A percentile compares a stretch with the other conserved stretches of the same genome.
Evolutionary conservation across 2,797 vertebrate genomes (phyloP).

Genomic region (Sylvia borin): DNA sequence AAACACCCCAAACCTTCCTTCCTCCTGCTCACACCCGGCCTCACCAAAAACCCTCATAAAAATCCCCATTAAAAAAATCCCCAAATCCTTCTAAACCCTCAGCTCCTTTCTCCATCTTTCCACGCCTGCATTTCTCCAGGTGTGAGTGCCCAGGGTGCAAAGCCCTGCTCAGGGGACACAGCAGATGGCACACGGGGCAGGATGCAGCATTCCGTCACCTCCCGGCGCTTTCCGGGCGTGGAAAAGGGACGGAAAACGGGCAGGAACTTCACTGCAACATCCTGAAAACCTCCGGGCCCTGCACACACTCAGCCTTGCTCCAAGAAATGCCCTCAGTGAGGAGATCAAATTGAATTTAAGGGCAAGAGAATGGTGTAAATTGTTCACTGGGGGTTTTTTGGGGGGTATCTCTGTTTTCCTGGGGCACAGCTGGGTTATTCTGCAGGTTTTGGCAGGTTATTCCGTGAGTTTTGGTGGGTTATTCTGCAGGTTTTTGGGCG

Average conservation of each 20-base stretch:
- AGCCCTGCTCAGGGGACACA: neutral
- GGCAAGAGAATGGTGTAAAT: neutral
- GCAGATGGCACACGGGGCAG: neutral
- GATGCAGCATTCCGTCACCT: neutral
- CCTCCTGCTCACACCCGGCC: neutral
- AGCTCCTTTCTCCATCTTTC: neutral
- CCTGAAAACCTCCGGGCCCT: neutral
- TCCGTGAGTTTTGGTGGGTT: neutral
- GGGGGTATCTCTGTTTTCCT: neutral
- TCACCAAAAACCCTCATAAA: neutral
- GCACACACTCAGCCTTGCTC: neutral
- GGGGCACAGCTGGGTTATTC: neutral
- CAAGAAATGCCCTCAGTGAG: accelerated
- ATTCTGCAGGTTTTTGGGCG: neutral
- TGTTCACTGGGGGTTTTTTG: neutral
- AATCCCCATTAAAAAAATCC: too few relatives aligned
- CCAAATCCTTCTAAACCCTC: neutral
- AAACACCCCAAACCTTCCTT: neutral
- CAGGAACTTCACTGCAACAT: conserved; percentile 15
- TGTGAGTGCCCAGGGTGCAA: neutral
- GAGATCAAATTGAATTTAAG: neutral
- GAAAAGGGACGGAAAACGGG: neutral
- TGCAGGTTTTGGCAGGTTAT: too few relatives aligned
- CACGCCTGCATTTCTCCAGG: neutral
- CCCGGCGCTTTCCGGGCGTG: neutral